Evolutionary conservation across 2,888 invertebrate genomes (phyloP).

Genomic region (Torymus tubicola): DNA sequence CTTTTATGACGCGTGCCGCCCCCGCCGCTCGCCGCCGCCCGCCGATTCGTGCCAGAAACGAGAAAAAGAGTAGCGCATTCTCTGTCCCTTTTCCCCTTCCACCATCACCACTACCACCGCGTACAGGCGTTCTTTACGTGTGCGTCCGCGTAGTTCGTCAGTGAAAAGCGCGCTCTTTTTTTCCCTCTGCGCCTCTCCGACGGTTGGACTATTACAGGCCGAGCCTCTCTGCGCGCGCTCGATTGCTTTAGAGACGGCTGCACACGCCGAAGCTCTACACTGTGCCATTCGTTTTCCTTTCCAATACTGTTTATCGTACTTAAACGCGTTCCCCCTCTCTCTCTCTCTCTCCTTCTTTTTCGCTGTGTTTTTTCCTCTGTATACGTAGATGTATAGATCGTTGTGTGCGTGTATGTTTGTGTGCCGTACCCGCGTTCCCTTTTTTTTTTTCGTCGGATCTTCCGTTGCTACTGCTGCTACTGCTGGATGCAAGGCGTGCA

Average conservation of each 20-base stretch:
- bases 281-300: slow-evolving; percentile 27
- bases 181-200: neutral
- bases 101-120: neutral
- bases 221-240: slow-evolving; percentile 13
- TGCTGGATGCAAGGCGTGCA: neutral
- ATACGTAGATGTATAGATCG: too few species aligned
- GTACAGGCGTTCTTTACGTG: neutral
- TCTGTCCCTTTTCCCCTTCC: slow-evolving; percentile 1
- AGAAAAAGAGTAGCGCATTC: slow-evolving; percentile 34
- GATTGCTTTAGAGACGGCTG: slow-evolving; percentile 47
- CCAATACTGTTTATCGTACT: slow-evolving; percentile 44
- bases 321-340: slow-evolving; percentile 39
- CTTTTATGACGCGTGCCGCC: slow-evolving; percentile 54
- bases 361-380: neutral
- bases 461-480: too few species aligned
- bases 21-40: neutral
- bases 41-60: slow-evolving; percentile 30
- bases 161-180: slow-evolving; percentile 39
- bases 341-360: slow-evolving; percentile 8
- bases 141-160: slow-evolving; percentile 36
- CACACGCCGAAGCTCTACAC: neutral
- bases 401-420: too few species aligned
- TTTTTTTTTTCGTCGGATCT: neutral
- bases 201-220: slow-evolving; percentile 34
- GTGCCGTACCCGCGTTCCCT: too few species aligned